A percentile compares a stretch with the other conserved stretches of the same genome.
phyloP scores from a whole-genome alignment of 2,113 vertebrate genomes.

The Sorex fumeus region DNA sequence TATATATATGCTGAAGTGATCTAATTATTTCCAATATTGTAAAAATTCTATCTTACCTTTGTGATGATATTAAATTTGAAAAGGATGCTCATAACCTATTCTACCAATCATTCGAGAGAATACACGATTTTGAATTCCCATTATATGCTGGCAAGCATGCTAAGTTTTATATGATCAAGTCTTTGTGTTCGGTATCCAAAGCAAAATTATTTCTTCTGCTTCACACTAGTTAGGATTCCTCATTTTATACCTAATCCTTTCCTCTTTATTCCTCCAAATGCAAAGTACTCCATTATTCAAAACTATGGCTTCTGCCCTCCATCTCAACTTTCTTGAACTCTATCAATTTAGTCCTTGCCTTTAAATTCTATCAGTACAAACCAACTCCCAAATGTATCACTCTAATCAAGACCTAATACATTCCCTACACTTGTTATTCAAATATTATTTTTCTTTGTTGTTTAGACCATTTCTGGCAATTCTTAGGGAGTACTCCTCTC shows the following conservation, averaged over 20 bases:
- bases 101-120: neutral
- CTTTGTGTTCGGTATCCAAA: neutral
- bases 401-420: neutral
- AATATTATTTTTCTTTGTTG: no score
- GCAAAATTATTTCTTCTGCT: neutral
- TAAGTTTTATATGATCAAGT: neutral
- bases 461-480: no score
- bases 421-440: neutral
- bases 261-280: neutral
- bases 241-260: no score
- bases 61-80: neutral
- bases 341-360: neutral
- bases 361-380: neutral
- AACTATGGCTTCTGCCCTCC: accelerated
- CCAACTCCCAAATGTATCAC: neutral
- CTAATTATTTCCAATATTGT: neutral
- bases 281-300: neutral
- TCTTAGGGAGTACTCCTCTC: no score
- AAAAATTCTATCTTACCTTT: constrained; percentile 11
- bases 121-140: neutral
- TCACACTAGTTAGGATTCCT: neutral
- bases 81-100: neutral
- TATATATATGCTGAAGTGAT: neutral
- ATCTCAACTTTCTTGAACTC: neutral
- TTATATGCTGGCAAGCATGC: no score